A percentile compares a stretch with the other conserved stretches of the same genome.
Conservation (phyloP, 2,888 invertebrate genomes). For the Troides aeacus region DNA sequence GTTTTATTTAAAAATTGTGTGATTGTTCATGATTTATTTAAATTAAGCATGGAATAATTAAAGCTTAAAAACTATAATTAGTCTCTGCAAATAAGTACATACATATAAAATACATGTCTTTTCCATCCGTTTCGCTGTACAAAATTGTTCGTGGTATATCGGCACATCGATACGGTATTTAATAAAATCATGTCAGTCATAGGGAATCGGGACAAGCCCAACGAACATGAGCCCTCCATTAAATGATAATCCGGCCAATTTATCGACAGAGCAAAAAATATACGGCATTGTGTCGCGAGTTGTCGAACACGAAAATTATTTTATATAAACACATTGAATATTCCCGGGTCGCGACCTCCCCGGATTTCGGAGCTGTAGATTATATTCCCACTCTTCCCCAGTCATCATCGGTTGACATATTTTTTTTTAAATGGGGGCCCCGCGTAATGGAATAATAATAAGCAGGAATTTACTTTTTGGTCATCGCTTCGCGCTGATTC, state of each 20-base stretch:
- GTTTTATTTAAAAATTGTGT: too few relatives aligned
- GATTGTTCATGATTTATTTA: not conserved
- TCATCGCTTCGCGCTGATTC: conserved; percentile 73
- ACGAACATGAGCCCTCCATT: conserved; percentile 79
- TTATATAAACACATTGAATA: conserved; percentile 79
- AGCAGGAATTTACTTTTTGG: conserved; percentile 80
- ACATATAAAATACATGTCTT: not conserved
- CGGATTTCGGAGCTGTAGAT: conserved; percentile 55
- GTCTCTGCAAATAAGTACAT: not conserved
- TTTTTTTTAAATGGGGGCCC: conserved; percentile 78
- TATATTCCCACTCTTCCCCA: conserved; percentile 58
- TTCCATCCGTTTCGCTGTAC: conserved; percentile 15
- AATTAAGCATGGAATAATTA: not conserved
- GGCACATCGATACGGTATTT: conserved; percentile 66
- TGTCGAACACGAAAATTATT: conserved; percentile 80
- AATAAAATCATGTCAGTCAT: conserved; percentile 78
- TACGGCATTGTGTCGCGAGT: conserved; percentile 73
- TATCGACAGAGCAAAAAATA: conserved; percentile 76
- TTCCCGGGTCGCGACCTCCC: conserved; percentile 66
- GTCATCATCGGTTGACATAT: conserved; percentile 78
- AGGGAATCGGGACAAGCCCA: conserved; percentile 74
- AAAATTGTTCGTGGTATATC: conserved; percentile 55
- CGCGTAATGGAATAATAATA: conserved; percentile 79
- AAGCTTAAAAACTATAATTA: too few relatives aligned
- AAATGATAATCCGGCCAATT: conserved; percentile 80